Evolutionary conservation across 2,797 vertebrate genomes (phyloP), one percentile per base, ranked within the genome.

Genomic region (Amblyraja radiata): DNA sequence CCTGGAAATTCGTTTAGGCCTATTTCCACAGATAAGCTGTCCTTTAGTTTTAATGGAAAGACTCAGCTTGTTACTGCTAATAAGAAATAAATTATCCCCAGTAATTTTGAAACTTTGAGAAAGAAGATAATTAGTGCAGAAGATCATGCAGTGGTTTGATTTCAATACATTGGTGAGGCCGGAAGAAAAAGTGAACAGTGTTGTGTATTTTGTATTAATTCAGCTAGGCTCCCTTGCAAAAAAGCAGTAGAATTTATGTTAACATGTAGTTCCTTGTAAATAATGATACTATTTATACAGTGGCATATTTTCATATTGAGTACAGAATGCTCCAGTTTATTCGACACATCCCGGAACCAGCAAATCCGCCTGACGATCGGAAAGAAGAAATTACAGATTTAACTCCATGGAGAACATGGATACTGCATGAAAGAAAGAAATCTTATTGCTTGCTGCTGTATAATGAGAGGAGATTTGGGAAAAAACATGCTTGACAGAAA

Each of bases 231-330:
- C 18, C 36, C n/a, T 36, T 68, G 84, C 63, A 68, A 36, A 18
- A 8, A 36, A 88, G n/a, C 0, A 2, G n/a, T 36, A 0, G 58
- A 86, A 86, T 32, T 16, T 63, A 65, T 21, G n/a, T 18, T 88
- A n/a, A 68, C n/a, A 68, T 68, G 63, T 36, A n/a, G 61, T 36
- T 88, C 61, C 32, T 68, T n/a, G 32, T 68, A 9, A 88, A 88
- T 88, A 88, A 88, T 36, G n/a, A 16, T 88, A 32, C n/a, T 68
- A 88, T 88, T 88, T 88, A 68, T 68, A 68, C 63, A 36, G 63
- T 11, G 6, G 36, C 6, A 36, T n/a, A 88, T 36, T 88, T n/a
- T 68, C 84, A 68, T n/a, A 68, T 18, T 9, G 84, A 88, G 63
- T 68, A 68, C 63, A 88, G n/a, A 65, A 88, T 21, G n/a, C n/a